Evolutionary conservation across 2,797 vertebrate genomes (phyloP).

Genomic region (Thamnophis elegans): DNA sequence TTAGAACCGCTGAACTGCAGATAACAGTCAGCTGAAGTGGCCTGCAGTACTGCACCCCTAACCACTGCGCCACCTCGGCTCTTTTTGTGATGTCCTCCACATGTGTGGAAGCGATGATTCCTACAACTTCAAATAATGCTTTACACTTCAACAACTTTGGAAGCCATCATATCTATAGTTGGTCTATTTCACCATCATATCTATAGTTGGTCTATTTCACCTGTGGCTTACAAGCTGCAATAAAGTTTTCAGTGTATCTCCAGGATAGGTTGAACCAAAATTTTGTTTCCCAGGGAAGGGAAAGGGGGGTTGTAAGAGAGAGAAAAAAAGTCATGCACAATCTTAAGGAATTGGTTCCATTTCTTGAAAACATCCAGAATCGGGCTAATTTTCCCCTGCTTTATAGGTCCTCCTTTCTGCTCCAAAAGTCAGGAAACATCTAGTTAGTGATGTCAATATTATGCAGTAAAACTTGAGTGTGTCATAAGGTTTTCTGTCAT

Average conservation of each 20-base stretch:
- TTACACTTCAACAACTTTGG: neutral
- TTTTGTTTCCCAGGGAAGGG: neutral
- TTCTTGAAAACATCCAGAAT: neutral
- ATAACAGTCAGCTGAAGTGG: too few relatives aligned
- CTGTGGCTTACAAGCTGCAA: neutral
- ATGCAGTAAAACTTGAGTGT: neutral
- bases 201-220: neutral
- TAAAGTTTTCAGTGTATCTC: neutral
- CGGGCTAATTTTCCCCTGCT: neutral
- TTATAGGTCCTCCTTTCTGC: neutral
- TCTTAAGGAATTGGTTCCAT: neutral
- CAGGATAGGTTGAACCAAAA: neutral
- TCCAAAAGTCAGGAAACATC: neutral
- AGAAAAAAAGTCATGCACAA: neutral
- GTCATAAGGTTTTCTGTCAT: neutral
- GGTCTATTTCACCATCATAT: neutral
- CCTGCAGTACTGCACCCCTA: too few relatives aligned
- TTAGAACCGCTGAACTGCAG: too few relatives aligned
- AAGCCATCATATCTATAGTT: neutral
- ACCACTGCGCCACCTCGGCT: too few relatives aligned
- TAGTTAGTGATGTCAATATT: neutral
- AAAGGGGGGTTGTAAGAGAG: neutral
- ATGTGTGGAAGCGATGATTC: neutral
- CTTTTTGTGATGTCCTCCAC: neutral
- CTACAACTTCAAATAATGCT: neutral